Percentiles rank a stretch among this genome's conserved stretches.
Evolutionary conservation across 2,888 invertebrate species (phyloP).

Genomic region (Thymelicus sylvestris): DNA sequence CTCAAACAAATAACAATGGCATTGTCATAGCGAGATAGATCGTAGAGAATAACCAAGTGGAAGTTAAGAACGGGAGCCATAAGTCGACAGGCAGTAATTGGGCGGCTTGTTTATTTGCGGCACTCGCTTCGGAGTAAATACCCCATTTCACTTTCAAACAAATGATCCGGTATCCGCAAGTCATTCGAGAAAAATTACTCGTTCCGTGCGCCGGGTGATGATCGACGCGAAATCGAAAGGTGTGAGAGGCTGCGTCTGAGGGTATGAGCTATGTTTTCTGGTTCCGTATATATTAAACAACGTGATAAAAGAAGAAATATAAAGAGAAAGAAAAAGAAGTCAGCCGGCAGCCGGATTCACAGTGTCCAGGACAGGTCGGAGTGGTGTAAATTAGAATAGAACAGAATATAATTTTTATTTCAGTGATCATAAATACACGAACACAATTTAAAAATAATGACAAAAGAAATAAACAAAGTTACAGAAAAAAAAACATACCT

Average conservation of each 20-base stretch:
- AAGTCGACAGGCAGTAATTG: slow-evolving; percentile 23
- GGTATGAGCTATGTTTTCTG: too few species aligned
- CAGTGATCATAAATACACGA: too few species aligned
- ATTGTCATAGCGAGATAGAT: neutral
- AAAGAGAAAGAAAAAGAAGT: too few species aligned
- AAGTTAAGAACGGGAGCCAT: neutral
- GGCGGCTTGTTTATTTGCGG: slow-evolving; percentile 34
- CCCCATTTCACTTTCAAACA: slow-evolving; percentile 58
- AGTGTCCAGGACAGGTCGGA: too few species aligned
- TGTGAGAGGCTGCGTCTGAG: slow-evolving; percentile 1
- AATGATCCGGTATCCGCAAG: slow-evolving; percentile 63
- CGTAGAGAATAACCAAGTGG: neutral
- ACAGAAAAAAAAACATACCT: too few species aligned
- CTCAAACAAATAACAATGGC: neutral
- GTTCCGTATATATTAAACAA: neutral
- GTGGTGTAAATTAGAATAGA: too few species aligned
- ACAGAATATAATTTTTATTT: too few species aligned
- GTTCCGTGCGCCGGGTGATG: slow-evolving; percentile 16
- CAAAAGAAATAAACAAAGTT: too few species aligned
- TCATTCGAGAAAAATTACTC: slow-evolving; percentile 67
- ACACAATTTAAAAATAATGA: too few species aligned
- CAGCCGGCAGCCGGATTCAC: too few species aligned
- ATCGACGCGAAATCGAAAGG: slow-evolving; percentile 24
- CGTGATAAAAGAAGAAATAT: too few species aligned
- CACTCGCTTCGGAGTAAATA: slow-evolving; percentile 41